phyloP scores from a whole-genome alignment of 2,797 vertebrate genomes.

The Synanceia verrucosa region DNA sequence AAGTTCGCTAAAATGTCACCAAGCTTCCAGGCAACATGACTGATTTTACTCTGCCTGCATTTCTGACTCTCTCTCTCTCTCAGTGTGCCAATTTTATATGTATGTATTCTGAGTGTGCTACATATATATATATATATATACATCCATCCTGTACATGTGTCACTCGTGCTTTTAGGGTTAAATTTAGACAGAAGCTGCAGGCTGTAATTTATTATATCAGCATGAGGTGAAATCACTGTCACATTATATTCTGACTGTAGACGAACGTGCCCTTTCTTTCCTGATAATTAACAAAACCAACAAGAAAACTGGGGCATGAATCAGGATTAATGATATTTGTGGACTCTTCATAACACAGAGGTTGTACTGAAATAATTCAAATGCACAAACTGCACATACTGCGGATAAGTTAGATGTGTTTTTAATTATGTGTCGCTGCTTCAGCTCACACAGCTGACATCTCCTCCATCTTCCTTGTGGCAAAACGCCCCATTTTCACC shows the following conservation, averaged over 20 bases:
- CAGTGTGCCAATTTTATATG: background rate
- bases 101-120: conserved; percentile 15
- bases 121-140: background rate
- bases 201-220: background rate
- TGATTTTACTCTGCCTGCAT: conserved; percentile 4
- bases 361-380: background rate
- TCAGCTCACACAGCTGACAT: conserved; percentile 27
- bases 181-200: background rate
- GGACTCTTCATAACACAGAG: background rate
- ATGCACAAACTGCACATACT: background rate
- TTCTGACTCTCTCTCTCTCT: conserved; percentile 2
- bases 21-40: conserved; percentile 16
- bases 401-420: background rate
- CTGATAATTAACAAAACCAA: no score
- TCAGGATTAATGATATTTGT: background rate
- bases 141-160: background rate
- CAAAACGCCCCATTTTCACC: conserved; percentile 5
- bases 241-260: no score
- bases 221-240: no score
- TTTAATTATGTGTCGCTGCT: conserved; percentile 22
- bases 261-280: no score
- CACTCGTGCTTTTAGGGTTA: conserved; percentile 2
- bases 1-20: conserved; percentile 23
- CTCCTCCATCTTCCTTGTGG: conserved; percentile 15
- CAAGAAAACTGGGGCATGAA: no score